Evolutionary conservation across 1,140 invertebrate genomes (phyloP), one percentile per base, ranked within the genome.

Genomic region (Scaptomyza pallida): DNA sequence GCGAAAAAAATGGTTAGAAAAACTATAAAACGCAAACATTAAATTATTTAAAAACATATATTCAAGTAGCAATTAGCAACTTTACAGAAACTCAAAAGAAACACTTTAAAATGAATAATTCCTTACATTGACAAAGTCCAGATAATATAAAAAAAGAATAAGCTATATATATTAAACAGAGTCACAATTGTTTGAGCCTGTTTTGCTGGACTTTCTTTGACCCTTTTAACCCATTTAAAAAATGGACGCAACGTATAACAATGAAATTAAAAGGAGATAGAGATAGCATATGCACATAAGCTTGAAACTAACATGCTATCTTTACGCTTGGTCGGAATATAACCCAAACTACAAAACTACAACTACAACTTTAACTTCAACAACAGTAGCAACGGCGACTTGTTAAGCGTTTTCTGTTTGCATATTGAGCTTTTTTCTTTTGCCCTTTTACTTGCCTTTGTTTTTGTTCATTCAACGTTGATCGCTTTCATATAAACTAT

Each of bases 401-500:
- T 67, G 57, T 70, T 75, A 80, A 80, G 4, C 5, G 10, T 70
- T 79, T 26, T 30, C 60, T 68, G 41, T 40, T 35, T 2, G 13
- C 33, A 21, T 23, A 35, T 43, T 37, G n/a, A 23, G 26, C n/a
- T 43, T 35, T 40, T 63, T 47, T 26, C 54, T 19, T n/a, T 57
- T 33, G 13, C 43, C n/a, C 33, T 12, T 37, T 37, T 37, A 17
- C 37, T 37, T 30, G 21, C 70, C 23, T 67, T 79, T 79, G 77
- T 79, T 75, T 79, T 72, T 79, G 77, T 67, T 55, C 72, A 75
- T 30, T 80, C 72, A 72, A 67, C 52, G 67, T 60, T 62, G 72
- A 80, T 80, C 72, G 72, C 45, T 47, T 67, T 30, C 23, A 41
- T 57, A 43, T 37, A 37, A 12, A 4, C n/a, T 33, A 19, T 41